A percentile compares a stretch with the other conserved stretches of the same genome.
These are phyloP conservation scores for Halcyon smyrnensis DNA, from an alignment of 2,797 vertebrate genomes.

Conservation along the genomic window DNA sequence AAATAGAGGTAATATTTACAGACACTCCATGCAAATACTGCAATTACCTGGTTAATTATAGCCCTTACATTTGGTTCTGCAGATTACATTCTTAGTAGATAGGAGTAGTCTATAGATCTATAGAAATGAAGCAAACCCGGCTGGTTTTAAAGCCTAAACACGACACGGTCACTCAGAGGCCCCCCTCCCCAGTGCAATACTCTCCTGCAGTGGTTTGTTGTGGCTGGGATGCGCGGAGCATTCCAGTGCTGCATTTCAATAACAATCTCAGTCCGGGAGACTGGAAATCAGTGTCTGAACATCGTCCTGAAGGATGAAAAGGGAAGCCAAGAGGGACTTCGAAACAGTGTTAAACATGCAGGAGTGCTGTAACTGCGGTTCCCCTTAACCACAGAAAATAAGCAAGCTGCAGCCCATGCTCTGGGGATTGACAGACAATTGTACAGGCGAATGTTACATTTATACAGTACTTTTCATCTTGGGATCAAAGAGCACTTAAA, in stretches of 20 bases:
- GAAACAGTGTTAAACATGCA: background rate
- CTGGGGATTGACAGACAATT: background rate
- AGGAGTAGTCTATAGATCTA: background rate
- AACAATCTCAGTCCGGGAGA: background rate
- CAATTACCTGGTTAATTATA: conserved; percentile 72
- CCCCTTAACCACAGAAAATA: background rate
- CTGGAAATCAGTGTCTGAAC: conserved; percentile 40
- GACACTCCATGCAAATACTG: conserved; percentile 60
- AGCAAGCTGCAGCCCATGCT: background rate
- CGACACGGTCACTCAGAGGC: background rate
- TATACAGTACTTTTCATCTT: background rate
- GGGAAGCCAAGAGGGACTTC: background rate
- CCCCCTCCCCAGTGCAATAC: background rate
- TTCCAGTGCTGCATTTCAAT: conserved; percentile 15
- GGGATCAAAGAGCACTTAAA: conserved; percentile 2
- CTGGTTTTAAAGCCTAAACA: background rate
- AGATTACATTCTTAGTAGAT: conserved; percentile 1
- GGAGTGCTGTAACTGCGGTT: background rate
- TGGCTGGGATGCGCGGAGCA: conserved; percentile 22
- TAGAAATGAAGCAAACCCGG: background rate
- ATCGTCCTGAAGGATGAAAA: conserved; percentile 25
- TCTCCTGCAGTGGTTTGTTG: background rate
- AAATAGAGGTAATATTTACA: conserved; percentile 66
- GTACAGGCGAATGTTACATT: background rate
- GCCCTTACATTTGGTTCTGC: conserved; percentile 33